These are phyloP conservation scores for Epsilonema sp. DNA, from an alignment of 2,888 invertebrate genomes.

Conservation along the genomic window DNA sequence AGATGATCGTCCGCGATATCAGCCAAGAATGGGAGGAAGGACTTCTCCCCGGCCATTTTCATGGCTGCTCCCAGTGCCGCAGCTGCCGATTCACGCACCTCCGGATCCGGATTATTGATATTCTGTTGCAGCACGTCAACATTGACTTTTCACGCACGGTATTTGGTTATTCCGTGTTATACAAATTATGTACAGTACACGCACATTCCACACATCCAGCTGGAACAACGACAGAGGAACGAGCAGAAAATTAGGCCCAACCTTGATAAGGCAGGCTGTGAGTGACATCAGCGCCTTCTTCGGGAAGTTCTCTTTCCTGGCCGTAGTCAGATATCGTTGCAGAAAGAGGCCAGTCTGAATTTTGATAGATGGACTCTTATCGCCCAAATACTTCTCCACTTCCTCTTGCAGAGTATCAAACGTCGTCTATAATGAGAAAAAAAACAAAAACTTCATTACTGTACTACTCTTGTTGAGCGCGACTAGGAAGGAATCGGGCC, in stretches of 20 bases:
- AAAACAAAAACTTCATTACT: too few relatives aligned
- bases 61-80: constrained; percentile 80
- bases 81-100: constrained; percentile 72
- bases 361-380: constrained; percentile 35
- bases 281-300: constrained; percentile 35
- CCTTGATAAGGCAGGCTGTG: constrained; percentile 29
- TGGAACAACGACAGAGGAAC: too few relatives aligned
- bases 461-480: too few relatives aligned
- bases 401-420: constrained; percentile 46
- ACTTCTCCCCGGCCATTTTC: constrained; percentile 79
- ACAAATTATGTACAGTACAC: too few relatives aligned
- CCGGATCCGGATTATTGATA: constrained; percentile 47
- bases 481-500: too few relatives aligned
- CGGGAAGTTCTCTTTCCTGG: constrained; percentile 25
- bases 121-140: too few relatives aligned
- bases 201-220: too few relatives aligned
- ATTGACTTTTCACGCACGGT: constrained; percentile 10
- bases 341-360: constrained; percentile 29
- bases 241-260: too few relatives aligned
- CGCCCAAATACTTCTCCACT: constrained; percentile 52
- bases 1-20: constrained; percentile 55
- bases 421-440: constrained; percentile 50
- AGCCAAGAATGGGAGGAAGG: constrained; percentile 56
- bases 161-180: neutral
- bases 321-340: constrained; percentile 12